Conservation (phyloP, 2,113 vertebrate species). For the Calidris pygmaea region DNA sequence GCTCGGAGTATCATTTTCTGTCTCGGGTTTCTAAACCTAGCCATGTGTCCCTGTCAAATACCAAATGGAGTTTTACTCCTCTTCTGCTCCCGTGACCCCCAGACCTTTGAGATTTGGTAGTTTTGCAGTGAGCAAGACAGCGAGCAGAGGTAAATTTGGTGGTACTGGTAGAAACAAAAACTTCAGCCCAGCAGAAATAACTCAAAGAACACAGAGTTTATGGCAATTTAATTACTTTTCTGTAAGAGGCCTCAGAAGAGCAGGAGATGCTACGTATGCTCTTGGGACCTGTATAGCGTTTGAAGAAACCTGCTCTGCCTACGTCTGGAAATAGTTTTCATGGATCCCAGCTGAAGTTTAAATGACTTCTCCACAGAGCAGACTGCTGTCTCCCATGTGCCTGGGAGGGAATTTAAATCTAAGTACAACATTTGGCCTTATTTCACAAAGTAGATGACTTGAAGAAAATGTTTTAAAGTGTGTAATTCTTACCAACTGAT, state of each 20-base stretch:
- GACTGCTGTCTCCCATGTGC: not conserved
- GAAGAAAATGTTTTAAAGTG: not conserved
- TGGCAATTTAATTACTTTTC: not conserved
- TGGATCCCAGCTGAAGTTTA: not conserved
- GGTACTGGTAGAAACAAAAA: not conserved
- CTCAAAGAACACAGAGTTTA: not conserved
- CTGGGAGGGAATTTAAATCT: not conserved
- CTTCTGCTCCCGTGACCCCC: not conserved
- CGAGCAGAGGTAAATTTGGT: not conserved
- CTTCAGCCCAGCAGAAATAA: not conserved
- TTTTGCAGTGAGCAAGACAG: not conserved
- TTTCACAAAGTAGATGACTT: not conserved
- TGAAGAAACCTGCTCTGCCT: not conserved
- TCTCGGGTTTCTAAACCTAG: not conserved
- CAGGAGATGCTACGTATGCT: not conserved
- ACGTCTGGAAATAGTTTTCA: not conserved
- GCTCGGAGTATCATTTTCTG: not conserved
- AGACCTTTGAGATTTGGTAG: not conserved
- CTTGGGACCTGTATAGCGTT: not conserved
- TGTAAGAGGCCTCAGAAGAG: not conserved
- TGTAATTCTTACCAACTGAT: constrained; percentile 69
- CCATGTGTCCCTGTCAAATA: not conserved
- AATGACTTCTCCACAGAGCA: not conserved
- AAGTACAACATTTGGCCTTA: not conserved
- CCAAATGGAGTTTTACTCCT: not conserved